phyloP scores from a whole-genome alignment of 2,797 vertebrate species.

The Liasis olivaceus region DNA sequence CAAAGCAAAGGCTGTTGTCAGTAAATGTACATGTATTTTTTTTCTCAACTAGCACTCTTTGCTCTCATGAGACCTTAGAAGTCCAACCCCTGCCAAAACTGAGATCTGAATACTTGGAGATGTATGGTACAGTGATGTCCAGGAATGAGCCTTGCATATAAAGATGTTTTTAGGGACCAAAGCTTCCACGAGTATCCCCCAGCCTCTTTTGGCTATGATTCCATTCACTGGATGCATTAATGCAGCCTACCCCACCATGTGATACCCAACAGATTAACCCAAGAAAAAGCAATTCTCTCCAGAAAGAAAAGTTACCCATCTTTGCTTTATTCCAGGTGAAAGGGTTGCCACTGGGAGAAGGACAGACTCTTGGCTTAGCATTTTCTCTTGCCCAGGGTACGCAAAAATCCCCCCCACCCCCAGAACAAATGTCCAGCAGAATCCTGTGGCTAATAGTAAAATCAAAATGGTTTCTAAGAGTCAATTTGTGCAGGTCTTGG shows the following conservation, averaged over 20 bases:
- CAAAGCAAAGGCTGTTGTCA: not conserved
- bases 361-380: no score
- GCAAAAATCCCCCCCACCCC: no score
- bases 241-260: not conserved
- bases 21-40: not conserved
- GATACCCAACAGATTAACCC: not conserved
- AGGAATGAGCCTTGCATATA: not conserved
- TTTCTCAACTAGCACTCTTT: not conserved
- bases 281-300: not conserved
- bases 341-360: no score
- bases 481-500: no score
- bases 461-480: no score
- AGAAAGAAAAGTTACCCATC: not conserved
- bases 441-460: no score
- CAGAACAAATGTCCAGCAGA: no score
- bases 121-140: not conserved
- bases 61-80: not conserved
- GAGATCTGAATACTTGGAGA: not conserved
- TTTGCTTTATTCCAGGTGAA: no score
- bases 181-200: not conserved
- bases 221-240: not conserved
- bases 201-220: not conserved
- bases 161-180: not conserved
- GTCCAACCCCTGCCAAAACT: not conserved
- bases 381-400: no score